Evolutionary conservation across 2,113 vertebrate genomes (phyloP).

Genomic region (Herpetotheres cachinnans): DNA sequence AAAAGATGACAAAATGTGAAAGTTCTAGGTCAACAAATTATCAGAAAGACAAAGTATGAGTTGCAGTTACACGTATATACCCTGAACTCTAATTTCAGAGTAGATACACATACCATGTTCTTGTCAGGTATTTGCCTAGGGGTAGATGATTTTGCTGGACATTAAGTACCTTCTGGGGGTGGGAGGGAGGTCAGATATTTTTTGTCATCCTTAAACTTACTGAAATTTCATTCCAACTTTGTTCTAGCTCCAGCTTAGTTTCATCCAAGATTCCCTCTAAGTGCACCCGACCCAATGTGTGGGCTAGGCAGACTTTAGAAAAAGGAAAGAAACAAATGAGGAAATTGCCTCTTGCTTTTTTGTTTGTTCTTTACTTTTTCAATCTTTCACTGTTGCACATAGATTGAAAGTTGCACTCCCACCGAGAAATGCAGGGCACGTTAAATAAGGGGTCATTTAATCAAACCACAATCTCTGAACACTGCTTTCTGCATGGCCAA

Average conservation of each 20-base stretch:
- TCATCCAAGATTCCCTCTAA: neutral
- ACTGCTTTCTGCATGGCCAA: neutral
- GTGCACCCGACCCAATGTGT: neutral
- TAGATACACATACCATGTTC: neutral
- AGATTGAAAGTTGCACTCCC: neutral
- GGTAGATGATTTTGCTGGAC: neutral
- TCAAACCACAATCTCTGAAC: neutral
- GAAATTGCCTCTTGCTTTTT: neutral
- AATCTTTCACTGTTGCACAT: neutral
- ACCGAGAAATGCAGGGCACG: neutral
- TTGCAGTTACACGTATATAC: neutral
- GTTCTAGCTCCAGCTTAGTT: neutral
- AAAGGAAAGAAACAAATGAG: neutral
- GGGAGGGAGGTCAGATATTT: neutral
- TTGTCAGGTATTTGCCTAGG: neutral
- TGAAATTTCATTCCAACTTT: neutral
- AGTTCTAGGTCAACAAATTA: neutral
- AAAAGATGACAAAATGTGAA: neutral
- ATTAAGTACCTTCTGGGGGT: neutral
- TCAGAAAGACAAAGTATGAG: neutral
- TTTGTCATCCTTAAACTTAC: neutral
- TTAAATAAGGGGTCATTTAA: neutral
- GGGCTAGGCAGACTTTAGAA: neutral
- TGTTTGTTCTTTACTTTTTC: neutral
- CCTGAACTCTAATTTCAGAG: neutral